Evolutionary conservation across 2,888 invertebrate genomes (phyloP), one percentile per base, ranked within the genome.

Genomic region (Apodemia duryi): DNA sequence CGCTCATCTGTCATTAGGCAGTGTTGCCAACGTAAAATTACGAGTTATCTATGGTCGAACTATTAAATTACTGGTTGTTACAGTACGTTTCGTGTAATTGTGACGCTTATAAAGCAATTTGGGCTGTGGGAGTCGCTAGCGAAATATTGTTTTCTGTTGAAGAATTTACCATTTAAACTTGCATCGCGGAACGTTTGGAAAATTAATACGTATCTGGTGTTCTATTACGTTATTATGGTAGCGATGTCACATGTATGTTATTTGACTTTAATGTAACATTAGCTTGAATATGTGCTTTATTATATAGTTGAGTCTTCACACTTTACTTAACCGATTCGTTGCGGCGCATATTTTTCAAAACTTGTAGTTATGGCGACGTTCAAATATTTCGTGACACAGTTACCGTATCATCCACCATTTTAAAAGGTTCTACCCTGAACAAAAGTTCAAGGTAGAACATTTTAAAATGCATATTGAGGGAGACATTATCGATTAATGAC

Each of bases 21-120:
- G 85, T 83, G 86, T 83, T 86, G 86, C 88, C 88, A 89, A 88
- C 88, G 82, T 88, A 78, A 88, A 90, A 90, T 89, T 87, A 84
- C 84, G 80, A 83, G 84, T 83, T 88, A 70, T 70, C 70, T 70
- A 82, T 78, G 78, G 85, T 80, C 81, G 83, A 81, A 77, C 83
- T 86, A 86, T 86, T 84, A 87, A 88, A 89, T 89, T 88, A 84
- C 82, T 80, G 77, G 75, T 72, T 71, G 68, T 70, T 71, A 68
- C 72, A 73, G 73, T 77, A 75, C 77, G 76, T 76, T 78, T 78
- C 75, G 77, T 78, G 77, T 77, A 84, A 85, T 87, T 85, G 81
- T 79, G 77, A 77, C 80, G 77, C 77, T 86, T 84, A 84, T 84
- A 82, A 84, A 78, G 82, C 77, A 77, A 82, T 84, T 80, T 81